Percentiles rank a stretch among this genome's conserved stretches.
Conservation (phyloP, 2,888 invertebrate species). For the Cosmia trapezina region DNA sequence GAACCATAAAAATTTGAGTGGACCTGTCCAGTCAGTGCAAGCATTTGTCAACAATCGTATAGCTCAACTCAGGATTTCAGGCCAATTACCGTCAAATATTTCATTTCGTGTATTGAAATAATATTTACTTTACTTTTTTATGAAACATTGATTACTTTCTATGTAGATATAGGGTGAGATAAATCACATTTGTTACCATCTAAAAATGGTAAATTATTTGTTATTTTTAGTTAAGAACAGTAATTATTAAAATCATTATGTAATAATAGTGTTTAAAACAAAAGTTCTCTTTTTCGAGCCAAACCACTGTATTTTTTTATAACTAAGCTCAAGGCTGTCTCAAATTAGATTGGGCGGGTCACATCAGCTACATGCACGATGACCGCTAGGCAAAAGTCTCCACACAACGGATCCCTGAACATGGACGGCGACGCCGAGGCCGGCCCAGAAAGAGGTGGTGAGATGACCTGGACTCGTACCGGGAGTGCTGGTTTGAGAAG, state of each 20-base stretch:
- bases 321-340: not conserved
- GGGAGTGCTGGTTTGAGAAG: not conserved
- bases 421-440: not conserved
- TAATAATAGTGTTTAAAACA: no score
- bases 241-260: no score
- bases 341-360: not conserved
- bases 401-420: not conserved
- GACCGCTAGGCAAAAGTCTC: not conserved
- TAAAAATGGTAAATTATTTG: no score
- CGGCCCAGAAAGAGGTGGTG: not conserved
- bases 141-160: not conserved
- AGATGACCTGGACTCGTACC: not conserved
- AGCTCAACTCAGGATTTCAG: no score
- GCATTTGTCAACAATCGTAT: no score
- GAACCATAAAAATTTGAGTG: no score
- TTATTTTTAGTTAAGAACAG: no score
- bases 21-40: no score
- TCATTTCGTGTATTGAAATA: slow-evolving; percentile 37
- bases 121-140: not conserved
- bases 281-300: not conserved
- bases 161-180: not conserved
- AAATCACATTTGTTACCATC: not conserved
- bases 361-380: not conserved
- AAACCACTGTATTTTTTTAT: not conserved
- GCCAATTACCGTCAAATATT: slow-evolving; percentile 27